Evolutionary conservation across 1,140 invertebrate species (phyloP), one percentile per base, ranked within the genome.

Genomic region (Aphelenchoides avenae): DNA sequence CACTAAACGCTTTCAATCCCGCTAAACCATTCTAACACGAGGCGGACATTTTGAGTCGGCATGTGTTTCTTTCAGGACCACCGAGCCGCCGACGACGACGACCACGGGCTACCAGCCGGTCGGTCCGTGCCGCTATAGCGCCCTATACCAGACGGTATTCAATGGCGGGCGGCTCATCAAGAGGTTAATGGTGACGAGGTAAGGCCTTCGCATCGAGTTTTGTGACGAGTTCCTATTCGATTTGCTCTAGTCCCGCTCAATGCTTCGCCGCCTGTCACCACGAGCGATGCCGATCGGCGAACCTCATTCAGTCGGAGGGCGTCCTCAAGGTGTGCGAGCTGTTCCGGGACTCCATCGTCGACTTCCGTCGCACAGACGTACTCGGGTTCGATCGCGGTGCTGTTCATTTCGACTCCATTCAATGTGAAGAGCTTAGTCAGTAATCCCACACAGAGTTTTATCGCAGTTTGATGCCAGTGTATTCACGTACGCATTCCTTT

Each of bases 401-500:
- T 9, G 72, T 74, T 22, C 73, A 74, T 60, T 74, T 74, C 40
- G 72, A 74, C 52, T 74, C 70, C 18, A 74, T 74, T 36, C 46
- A 61, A 24, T 74, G 72, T 40, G 51, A 77, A n/a, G n/a, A n/a
- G n/a, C n/a, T n/a, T n/a, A n/a, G n/a, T n/a, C n/a, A n/a, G n/a
- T n/a, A n/a, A n/a, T n/a, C n/a, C n/a, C n/a, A n/a, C n/a, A n/a
- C n/a, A n/a, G n/a, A n/a, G n/a, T n/a, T n/a, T n/a, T n/a, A n/a
- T n/a, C n/a, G n/a, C n/a, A n/a, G n/a, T n/a, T n/a, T n/a, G n/a
- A n/a, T n/a, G n/a, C n/a, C n/a, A n/a, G n/a, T n/a, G n/a, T n/a
- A n/a, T n/a, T n/a, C n/a, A n/a, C n/a, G n/a, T n/a, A n/a, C n/a
- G n/a, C n/a, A n/a, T n/a, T n/a, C n/a, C n/a, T n/a, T n/a, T n/a